phyloP scores from a whole-genome alignment of 2,113 vertebrate genomes.

The Corythoichthys intestinalis region DNA sequence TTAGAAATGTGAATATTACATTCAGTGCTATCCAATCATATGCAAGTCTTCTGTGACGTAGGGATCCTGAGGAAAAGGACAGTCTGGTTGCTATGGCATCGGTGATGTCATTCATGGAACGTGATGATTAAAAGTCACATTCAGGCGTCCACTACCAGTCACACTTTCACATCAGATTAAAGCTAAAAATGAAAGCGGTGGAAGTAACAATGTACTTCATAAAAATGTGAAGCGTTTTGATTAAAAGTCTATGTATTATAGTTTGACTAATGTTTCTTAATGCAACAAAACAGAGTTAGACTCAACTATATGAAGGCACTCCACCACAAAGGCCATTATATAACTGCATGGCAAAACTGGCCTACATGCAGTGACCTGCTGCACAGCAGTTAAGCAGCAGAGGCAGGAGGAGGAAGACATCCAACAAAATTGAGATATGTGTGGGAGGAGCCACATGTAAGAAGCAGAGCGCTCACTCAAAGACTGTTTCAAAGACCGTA shows the following conservation, averaged over 20 bases:
- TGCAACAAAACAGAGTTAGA: neutral
- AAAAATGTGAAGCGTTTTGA: too few species aligned
- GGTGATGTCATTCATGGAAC: slow-evolving; percentile 8
- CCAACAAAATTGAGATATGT: slow-evolving; percentile 34
- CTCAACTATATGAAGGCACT: slow-evolving; percentile 3
- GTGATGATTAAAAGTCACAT: neutral
- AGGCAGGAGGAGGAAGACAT: slow-evolving; percentile 18
- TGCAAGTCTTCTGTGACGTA: slow-evolving; percentile 12
- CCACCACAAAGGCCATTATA: slow-evolving; percentile 55
- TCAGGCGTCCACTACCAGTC: neutral
- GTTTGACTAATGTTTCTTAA: neutral
- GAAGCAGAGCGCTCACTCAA: slow-evolving; percentile 45
- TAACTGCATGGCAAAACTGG: slow-evolving; percentile 65
- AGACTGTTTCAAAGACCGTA: neutral
- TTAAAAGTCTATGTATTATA: too few species aligned
- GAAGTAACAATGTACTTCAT: neutral
- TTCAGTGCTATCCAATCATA: neutral
- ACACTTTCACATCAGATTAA: neutral
- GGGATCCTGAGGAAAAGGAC: slow-evolving; percentile 10
- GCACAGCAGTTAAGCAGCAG: slow-evolving; percentile 44
- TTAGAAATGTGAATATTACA: neutral
- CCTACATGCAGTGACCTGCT: slow-evolving; percentile 67
- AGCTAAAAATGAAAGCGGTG: neutral
- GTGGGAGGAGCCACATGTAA: slow-evolving; percentile 23
- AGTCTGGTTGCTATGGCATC: slow-evolving; percentile 54